These are phyloP conservation scores for Anaspis maculata DNA, from an alignment of 2,888 invertebrate genomes.

Conservation along the genomic window DNA sequence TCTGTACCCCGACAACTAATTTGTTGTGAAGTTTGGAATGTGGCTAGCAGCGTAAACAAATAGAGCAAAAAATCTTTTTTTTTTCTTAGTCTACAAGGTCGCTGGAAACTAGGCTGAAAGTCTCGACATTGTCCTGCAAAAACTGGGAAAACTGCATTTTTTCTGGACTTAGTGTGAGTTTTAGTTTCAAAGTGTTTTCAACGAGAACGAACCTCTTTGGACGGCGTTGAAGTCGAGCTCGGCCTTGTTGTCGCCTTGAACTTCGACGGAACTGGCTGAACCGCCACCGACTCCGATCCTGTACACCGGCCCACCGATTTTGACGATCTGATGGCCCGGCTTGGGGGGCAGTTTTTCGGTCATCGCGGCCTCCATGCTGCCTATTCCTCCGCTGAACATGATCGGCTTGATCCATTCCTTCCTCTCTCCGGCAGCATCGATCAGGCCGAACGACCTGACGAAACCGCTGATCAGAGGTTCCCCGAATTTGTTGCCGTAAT, in stretches of 20 bases:
- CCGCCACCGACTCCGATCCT: conserved; percentile 98
- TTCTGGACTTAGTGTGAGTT: no score
- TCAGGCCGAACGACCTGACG: conserved; percentile 80
- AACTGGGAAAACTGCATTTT: no score
- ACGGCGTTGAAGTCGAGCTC: conserved; percentile 94
- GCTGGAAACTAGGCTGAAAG: no score
- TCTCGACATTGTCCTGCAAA: no score
- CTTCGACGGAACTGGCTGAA: conserved; percentile 93
- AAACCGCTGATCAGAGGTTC: conserved; percentile 92
- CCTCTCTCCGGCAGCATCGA: conserved; percentile 48
- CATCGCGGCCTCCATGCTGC: conserved; percentile 78
- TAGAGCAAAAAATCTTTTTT: no score
- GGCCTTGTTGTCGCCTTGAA: conserved; percentile 80
- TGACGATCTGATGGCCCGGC: conserved; percentile 84
- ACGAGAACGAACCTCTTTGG: no score
- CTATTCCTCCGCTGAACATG: conserved; percentile 97
- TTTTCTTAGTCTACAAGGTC: no score
- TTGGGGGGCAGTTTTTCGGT: conserved; percentile 67
- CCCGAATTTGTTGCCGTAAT: conserved; percentile 99
- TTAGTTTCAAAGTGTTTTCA: conserved; percentile 9
- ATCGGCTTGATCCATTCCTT: conserved; percentile 97
- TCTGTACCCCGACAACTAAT: no score
- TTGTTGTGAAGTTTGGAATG: no score
- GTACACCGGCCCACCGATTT: conserved; percentile 95
- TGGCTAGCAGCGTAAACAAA: no score